Conservation (phyloP, 2,888 invertebrate species). For the Calliscelio sp. region DNA sequence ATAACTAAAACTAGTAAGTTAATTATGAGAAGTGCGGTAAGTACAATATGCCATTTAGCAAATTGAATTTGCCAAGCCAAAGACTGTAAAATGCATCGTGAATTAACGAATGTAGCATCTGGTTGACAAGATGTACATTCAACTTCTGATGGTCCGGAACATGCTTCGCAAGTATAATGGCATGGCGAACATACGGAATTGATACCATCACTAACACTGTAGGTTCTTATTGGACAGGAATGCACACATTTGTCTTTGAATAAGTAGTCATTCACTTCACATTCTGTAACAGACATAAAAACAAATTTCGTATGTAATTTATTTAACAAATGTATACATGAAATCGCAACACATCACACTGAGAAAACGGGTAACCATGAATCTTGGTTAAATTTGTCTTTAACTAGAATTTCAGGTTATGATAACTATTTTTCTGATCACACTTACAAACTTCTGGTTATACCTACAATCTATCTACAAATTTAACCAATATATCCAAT, state of each 20-base stretch:
- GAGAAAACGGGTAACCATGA: too few species aligned
- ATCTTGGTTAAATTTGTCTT: too few species aligned
- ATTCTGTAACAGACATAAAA: conserved; percentile 88
- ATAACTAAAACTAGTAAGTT: conserved; percentile 75
- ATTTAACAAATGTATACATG: too few species aligned
- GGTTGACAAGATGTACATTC: conserved; percentile 90
- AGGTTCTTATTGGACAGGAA: conserved; percentile 87
- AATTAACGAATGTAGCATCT: conserved; percentile 87
- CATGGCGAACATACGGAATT: conserved; percentile 88
- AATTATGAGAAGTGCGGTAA: conserved; percentile 78
- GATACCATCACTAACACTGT: conserved; percentile 76
- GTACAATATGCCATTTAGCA: conserved; percentile 81
- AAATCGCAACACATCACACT: too few species aligned
- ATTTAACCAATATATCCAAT: too few species aligned
- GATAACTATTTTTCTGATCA: too few species aligned
- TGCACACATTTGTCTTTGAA: conserved; percentile 88
- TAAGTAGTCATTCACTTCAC: conserved; percentile 88
- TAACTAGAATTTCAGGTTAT: too few species aligned
- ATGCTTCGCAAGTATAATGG: conserved; percentile 91
- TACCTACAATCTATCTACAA: too few species aligned
- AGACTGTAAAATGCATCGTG: conserved; percentile 78
- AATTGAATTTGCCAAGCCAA: conserved; percentile 80
- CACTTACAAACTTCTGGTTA: too few species aligned
- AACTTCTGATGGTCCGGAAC: conserved; percentile 90
- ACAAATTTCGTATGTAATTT: too few species aligned